Evolutionary conservation across 2,797 vertebrate genomes (phyloP), one percentile per base, ranked within the genome.

Genomic region (Dipus sagitta): DNA sequence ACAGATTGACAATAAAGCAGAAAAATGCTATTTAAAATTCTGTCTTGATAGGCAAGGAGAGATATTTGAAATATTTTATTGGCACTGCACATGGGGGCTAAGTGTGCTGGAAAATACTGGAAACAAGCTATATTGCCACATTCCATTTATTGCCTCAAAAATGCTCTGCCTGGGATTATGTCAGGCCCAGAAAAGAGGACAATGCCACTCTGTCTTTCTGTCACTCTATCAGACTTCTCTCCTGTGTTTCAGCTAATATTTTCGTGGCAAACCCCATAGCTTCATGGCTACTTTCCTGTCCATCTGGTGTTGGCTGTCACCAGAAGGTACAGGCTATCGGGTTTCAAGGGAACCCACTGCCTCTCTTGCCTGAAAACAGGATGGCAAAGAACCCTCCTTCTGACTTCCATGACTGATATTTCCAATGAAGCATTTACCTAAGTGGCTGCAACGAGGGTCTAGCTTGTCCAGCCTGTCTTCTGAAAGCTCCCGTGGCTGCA

Each of bases 401-500:
- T 34, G 83, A 86, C 34, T 76, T 52, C 58, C 70, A 87, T 60
- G 80, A 32, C 32, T 94, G 93, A 93, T 86, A 93, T 94, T 71
- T 97, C 83, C 93, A 10, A 92, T 88, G 88, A 77, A 92, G 79
- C 88, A 91, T 96, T 98, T 98, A 98, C 98, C 98, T 97, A 98
- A 97, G 97, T 97, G 98, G 97, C 97, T 97, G 95, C 98, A 98
- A 9, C 70, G 97, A 85, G 97, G 95, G 67, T 98, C 98, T 30
- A 96, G 96, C 95, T 97, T 98, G 95, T 98, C 98, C 95, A 98
- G 94, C 94, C 98, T 98, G 97, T 98, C 98, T 71, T 99, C 98
- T 42, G 98, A 96, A 96, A 97, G 98, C 96, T 99, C 98, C 93
- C 98, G 96, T 77, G 98, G 96, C 96, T 98, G 98, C 97, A 98